Conservation (phyloP, 2,797 vertebrate genomes). For the Scomberomorus guttatus region DNA sequence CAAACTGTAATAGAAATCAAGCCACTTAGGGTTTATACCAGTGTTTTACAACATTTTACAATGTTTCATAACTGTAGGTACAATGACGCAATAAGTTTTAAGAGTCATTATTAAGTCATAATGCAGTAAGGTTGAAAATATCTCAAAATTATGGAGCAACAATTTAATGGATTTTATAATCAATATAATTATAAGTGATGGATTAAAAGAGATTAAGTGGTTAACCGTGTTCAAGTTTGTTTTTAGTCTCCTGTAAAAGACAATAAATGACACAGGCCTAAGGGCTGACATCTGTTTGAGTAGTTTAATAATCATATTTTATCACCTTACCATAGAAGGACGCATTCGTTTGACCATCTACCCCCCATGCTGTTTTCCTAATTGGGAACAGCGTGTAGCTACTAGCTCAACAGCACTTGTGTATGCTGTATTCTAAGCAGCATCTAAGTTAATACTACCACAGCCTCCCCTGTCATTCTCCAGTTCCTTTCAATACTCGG, state of each 20-base stretch:
- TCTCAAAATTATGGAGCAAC: neutral
- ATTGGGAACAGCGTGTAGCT: slow-evolving; percentile 53
- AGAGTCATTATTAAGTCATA: neutral
- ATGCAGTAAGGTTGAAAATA: neutral
- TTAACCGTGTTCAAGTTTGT: neutral
- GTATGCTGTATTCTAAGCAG: slow-evolving; percentile 56
- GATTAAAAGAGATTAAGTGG: no score
- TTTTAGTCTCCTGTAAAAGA: slow-evolving; percentile 14
- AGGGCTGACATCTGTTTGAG: slow-evolving; percentile 30
- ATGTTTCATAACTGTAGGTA: slow-evolving; percentile 3
- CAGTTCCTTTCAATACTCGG: slow-evolving; percentile 50
- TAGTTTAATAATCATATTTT: slow-evolving; percentile 45
- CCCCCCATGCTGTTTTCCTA: slow-evolving; percentile 47
- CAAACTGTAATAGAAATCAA: slow-evolving; percentile 28
- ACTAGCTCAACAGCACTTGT: slow-evolving; percentile 23
- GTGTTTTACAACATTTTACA: slow-evolving; percentile 21
- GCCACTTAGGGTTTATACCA: neutral
- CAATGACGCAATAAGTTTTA: neutral
- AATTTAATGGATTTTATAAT: neutral
- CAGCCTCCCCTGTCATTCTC: slow-evolving; percentile 60
- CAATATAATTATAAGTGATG: slow-evolving; percentile 2
- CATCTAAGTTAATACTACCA: slow-evolving; percentile 39
- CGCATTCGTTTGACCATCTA: slow-evolving; percentile 42
- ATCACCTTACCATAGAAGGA: slow-evolving; percentile 30
- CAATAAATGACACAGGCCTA: slow-evolving; percentile 5